Conservation (phyloP, 2,888 invertebrate genomes). For the Eurytoma adleriae region DNA sequence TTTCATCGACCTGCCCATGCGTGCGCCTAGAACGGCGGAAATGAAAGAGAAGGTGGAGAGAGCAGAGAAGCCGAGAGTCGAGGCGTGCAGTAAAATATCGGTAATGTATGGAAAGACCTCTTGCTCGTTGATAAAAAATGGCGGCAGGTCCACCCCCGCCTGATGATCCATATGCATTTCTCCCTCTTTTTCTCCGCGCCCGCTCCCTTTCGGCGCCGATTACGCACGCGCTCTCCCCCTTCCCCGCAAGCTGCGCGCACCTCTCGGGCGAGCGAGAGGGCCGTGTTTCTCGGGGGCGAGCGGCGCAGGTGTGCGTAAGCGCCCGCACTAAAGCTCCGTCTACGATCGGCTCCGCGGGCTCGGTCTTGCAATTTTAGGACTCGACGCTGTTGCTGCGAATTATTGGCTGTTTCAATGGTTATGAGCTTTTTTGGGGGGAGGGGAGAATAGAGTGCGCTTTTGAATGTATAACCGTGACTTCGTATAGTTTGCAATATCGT, state of each 20-base stretch:
- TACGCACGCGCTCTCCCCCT: conserved; percentile 7
- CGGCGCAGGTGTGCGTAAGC: conserved; percentile 1
- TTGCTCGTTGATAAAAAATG: conserved; percentile 45
- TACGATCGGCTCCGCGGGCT: conserved; percentile 21
- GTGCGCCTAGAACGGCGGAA: neutral
- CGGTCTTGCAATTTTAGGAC: conserved; percentile 4
- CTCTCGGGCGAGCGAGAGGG: neutral
- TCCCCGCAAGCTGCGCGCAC: neutral
- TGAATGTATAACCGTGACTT: no score
- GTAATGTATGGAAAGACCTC: conserved; percentile 29
- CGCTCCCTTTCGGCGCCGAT: conserved; percentile 2
- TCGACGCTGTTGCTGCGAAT: conserved; percentile 55
- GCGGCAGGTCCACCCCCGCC: conserved; percentile 40
- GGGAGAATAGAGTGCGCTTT: no score
- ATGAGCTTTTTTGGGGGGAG: no score
- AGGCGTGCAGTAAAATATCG: conserved; percentile 12
- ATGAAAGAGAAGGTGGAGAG: neutral
- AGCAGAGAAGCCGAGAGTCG: neutral
- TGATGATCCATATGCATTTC: conserved; percentile 44
- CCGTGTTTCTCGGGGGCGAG: neutral
- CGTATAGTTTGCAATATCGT: no score
- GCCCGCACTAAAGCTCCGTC: conserved; percentile 19
- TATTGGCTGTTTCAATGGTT: conserved; percentile 2
- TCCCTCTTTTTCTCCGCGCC: neutral
- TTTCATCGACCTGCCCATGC: no score